These are phyloP conservation scores for Octomys mimax DNA, from an alignment of 2,797 vertebrate species.

Conservation along the genomic window DNA sequence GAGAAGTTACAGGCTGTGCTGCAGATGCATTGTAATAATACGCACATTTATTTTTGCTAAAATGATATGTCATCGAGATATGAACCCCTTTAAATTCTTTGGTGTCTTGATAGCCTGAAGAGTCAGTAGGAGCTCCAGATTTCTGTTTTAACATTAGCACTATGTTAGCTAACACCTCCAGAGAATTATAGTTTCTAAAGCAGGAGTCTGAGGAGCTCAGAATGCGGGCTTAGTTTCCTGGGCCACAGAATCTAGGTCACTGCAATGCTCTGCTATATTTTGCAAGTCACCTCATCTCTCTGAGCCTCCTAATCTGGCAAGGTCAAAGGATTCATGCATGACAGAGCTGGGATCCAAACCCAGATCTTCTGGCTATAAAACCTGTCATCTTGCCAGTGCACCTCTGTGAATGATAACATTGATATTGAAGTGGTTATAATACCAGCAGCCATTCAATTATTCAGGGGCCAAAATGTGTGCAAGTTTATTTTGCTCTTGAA, in stretches of 20 bases:
- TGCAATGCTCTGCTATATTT: background rate
- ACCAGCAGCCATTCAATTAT: slow-evolving; percentile 34
- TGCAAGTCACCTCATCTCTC: slow-evolving; percentile 57
- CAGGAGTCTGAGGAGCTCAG: background rate
- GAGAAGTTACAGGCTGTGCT: slow-evolving; percentile 75
- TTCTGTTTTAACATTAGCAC: slow-evolving; percentile 67
- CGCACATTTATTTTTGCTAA: slow-evolving; percentile 70
- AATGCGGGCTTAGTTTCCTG: background rate
- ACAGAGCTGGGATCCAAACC: background rate
- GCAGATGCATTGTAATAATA: slow-evolving; percentile 71
- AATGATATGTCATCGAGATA: slow-evolving; percentile 78
- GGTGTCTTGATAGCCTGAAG: slow-evolving; percentile 58
- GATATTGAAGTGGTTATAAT: slow-evolving; percentile 57
- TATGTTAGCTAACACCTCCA: slow-evolving; percentile 53
- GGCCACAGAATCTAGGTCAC: background rate
- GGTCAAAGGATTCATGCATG: slow-evolving; percentile 32
- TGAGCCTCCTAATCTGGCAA: background rate
- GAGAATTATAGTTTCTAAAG: slow-evolving; percentile 43
- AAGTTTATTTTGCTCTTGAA: slow-evolving; percentile 35
- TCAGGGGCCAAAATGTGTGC: background rate
- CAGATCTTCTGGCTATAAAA: slow-evolving; percentile 26
- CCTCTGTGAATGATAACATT: slow-evolving; percentile 13
- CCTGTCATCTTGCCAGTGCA: background rate
- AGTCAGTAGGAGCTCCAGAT: slow-evolving; percentile 28
- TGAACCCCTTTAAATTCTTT: slow-evolving; percentile 71